Conservation (phyloP, 2,113 vertebrate species). For the Numida meleagris region DNA sequence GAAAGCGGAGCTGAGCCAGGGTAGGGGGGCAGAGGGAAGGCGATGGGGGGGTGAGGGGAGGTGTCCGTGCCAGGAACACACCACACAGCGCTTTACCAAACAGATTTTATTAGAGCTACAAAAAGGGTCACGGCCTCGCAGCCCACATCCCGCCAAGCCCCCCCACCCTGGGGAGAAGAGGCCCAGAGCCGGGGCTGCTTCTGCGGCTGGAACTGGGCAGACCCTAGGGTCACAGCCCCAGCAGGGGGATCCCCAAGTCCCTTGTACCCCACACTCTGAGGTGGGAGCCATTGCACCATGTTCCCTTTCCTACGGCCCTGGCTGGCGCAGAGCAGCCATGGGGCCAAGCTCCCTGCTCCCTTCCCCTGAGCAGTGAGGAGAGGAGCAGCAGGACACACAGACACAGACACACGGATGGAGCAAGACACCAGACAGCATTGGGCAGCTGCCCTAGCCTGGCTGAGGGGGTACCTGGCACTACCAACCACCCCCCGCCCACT, state of each 20-base stretch:
- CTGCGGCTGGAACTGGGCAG: neutral
- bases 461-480: conserved; percentile 37
- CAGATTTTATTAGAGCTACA: conserved; percentile 83
- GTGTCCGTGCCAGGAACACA: conserved; percentile 73
- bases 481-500: neutral
- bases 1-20: neutral
- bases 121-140: conserved; percentile 65
- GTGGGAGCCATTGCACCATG: neutral
- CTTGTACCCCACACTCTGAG: neutral
- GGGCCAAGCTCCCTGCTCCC: conserved; percentile 23
- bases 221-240: neutral
- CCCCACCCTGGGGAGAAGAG: conserved; percentile 3
- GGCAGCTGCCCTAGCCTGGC: conserved; percentile 47
- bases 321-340: neutral
- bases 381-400: conserved; percentile 63
- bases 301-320: neutral
- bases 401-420: conserved; percentile 74
- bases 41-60: conserved; percentile 1
- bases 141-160: neutral
- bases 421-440: conserved; percentile 63
- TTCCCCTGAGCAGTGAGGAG: conserved; percentile 26
- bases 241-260: neutral
- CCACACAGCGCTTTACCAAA: conserved; percentile 82
- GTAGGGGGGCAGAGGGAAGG: neutral
- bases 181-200: neutral